These are phyloP conservation scores for Tiaroga cobitis DNA, from an alignment of 2,797 vertebrate genomes.

Conservation along the genomic window DNA sequence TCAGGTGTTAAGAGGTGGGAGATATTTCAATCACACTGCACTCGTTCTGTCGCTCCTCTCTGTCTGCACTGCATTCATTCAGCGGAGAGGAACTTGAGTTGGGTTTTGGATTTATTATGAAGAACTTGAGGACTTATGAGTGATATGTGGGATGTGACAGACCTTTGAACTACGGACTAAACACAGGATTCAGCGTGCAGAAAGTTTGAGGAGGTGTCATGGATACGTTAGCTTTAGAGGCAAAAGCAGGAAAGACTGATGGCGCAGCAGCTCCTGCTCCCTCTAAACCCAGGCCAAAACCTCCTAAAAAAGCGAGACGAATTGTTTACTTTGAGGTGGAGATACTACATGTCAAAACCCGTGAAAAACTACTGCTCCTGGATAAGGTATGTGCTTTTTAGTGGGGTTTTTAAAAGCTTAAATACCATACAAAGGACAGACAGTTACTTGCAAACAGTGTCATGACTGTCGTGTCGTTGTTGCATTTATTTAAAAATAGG, in stretches of 20 bases:
- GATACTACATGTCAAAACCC: slow-evolving; percentile 87
- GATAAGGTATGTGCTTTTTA: slow-evolving; percentile 83
- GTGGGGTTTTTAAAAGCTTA: not conserved
- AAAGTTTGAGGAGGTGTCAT: slow-evolving; percentile 64
- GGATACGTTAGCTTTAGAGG: slow-evolving; percentile 82
- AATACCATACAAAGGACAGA: not conserved
- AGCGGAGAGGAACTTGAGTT: not conserved
- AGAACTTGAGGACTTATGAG: not conserved
- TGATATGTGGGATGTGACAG: slow-evolving; percentile 30
- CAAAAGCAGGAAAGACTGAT: slow-evolving; percentile 69
- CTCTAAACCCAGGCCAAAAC: slow-evolving; percentile 74
- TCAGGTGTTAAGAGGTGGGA: slow-evolving; percentile 71
- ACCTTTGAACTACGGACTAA: not conserved
- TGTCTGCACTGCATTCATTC: not conserved
- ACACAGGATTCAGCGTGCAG: slow-evolving; percentile 6
- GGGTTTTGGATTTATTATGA: not conserved
- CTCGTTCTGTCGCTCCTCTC: not conserved
- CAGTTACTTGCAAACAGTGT: not conserved
- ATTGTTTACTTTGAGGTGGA: slow-evolving; percentile 96
- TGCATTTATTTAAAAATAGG: not conserved
- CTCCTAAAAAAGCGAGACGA: slow-evolving; percentile 85
- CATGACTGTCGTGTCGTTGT: not conserved
- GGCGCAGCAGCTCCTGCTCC: slow-evolving; percentile 66
- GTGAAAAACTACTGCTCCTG: slow-evolving; percentile 90
- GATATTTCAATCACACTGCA: slow-evolving; percentile 56